Conservation (phyloP, 23 tunicate species). For the Botrylloides violaceus region DNA sequence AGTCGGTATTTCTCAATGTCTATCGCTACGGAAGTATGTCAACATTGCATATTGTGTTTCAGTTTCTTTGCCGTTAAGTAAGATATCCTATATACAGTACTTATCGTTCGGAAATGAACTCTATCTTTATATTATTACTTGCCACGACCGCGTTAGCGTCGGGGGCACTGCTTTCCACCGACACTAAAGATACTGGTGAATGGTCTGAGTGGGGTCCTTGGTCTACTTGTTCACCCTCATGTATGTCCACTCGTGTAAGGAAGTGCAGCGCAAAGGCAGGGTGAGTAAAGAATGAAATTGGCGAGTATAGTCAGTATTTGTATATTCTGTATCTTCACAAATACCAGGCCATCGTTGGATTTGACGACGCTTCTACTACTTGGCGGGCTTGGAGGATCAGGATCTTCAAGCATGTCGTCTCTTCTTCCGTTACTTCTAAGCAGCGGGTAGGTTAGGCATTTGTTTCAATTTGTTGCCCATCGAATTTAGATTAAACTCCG, state of each 20-base stretch:
- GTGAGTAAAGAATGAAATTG: too few relatives aligned
- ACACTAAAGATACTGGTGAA: not conserved
- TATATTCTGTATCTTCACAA: too few relatives aligned
- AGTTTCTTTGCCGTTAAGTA: not conserved
- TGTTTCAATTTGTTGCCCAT: too few relatives aligned
- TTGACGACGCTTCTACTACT: not conserved
- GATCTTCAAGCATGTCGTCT: not conserved
- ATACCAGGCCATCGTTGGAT: not conserved
- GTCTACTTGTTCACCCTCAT: not conserved
- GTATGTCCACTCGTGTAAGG: not conserved
- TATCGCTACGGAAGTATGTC: too few relatives aligned
- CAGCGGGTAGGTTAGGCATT: not conserved
- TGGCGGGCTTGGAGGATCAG: not conserved
- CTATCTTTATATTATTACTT: not conserved
- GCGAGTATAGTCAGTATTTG: too few relatives aligned
- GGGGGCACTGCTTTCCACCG: not conserved
- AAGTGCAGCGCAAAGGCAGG: not conserved
- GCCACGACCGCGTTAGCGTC: not conserved
- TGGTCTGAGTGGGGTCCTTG: conserved; percentile 1
- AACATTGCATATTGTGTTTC: too few relatives aligned
- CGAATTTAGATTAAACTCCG: too few relatives aligned
- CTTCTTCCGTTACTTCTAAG: not conserved
- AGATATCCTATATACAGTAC: not conserved
- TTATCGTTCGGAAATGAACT: not conserved
- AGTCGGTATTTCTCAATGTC: too few relatives aligned